Conservation (phyloP, 2,113 vertebrate species). For the Osmerus eperlanus region DNA sequence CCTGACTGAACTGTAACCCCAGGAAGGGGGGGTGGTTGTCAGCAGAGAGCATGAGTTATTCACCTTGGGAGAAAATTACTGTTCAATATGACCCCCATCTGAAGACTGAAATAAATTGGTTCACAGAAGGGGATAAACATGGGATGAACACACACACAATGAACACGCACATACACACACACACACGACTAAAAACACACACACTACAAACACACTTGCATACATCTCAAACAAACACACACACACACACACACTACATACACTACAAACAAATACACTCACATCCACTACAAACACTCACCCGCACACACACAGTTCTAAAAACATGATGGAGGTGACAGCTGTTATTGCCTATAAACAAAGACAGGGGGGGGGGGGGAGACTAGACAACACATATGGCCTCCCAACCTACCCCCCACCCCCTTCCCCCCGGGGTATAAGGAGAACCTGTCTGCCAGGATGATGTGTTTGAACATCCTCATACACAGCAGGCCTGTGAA, state of each 20-base stretch:
- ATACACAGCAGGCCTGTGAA: slow-evolving; percentile 4
- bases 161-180: slow-evolving; percentile 15
- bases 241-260: slow-evolving; percentile 5
- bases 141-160: slow-evolving; percentile 20
- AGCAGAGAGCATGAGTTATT: too few species aligned
- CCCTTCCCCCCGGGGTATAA: not conserved
- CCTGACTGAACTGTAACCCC: too few species aligned
- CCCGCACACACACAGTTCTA: slow-evolving; percentile 8
- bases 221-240: not conserved
- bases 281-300: not conserved
- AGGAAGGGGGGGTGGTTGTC: too few species aligned
- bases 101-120: too few species aligned
- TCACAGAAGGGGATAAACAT: too few species aligned
- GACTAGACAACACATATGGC: slow-evolving; percentile 55
- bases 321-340: slow-evolving; percentile 54
- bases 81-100: too few species aligned
- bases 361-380: slow-evolving; percentile 40
- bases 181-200: not conserved
- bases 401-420: slow-evolving; percentile 20
- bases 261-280: not conserved
- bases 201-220: not conserved
- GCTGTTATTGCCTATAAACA: slow-evolving; percentile 58
- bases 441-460: slow-evolving; percentile 44
- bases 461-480: slow-evolving; percentile 33
- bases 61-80: too few species aligned